Percentiles rank a stretch among this genome's conserved stretches.
Evolutionary conservation across 2,888 invertebrate species (phyloP).

Genomic region (Dione juno): DNA sequence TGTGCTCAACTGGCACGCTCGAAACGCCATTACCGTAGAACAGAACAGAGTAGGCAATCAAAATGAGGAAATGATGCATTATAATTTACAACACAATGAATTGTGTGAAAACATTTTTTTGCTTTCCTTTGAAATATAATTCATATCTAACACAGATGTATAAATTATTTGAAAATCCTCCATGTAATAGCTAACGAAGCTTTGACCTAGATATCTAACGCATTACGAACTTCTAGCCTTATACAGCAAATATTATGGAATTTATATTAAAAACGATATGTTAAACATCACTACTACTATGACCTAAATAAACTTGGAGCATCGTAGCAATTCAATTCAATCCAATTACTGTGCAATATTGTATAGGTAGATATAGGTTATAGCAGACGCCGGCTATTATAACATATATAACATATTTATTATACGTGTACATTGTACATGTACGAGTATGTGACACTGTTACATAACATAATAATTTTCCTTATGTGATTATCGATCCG

Average conservation of each 20-base stretch:
- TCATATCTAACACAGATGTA: too few species aligned
- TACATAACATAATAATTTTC: constrained; percentile 4
- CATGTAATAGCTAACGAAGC: not conserved
- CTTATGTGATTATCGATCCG: constrained; percentile 15
- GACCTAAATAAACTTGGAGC: constrained; percentile 72
- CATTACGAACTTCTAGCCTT: constrained; percentile 13
- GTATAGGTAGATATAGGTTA: constrained; percentile 38
- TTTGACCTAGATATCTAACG: constrained; percentile 7
- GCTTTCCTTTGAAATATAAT: too few species aligned
- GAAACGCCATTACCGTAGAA: too few species aligned
- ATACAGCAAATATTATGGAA: constrained; percentile 25
- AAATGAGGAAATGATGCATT: too few species aligned
- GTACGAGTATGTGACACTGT: not conserved
- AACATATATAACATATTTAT: constrained; percentile 17
- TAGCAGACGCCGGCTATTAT: constrained; percentile 24
- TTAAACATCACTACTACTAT: constrained; percentile 62
- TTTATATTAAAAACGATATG: constrained; percentile 51
- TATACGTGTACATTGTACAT: not conserved
- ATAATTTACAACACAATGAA: too few species aligned
- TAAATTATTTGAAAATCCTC: constrained; percentile 9
- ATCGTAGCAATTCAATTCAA: constrained; percentile 73
- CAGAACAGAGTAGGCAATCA: too few species aligned
- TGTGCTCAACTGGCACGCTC: too few species aligned
- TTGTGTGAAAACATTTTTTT: too few species aligned
- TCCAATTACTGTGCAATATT: constrained; percentile 69